Evolutionary conservation across 2,797 vertebrate genomes (phyloP).

Genomic region (Brotula barbata): DNA sequence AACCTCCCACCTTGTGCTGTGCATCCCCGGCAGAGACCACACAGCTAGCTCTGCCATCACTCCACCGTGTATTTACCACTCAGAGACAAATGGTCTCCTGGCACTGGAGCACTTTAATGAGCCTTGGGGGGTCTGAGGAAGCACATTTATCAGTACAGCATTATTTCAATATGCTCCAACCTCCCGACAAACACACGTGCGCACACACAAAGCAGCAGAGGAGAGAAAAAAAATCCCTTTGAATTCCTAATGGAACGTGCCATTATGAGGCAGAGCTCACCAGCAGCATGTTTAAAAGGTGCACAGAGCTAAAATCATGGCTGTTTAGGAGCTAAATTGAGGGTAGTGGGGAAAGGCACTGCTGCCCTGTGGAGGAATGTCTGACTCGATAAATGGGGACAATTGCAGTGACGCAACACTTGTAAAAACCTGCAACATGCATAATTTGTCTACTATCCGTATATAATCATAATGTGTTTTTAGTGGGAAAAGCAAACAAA

Average conservation of each 20-base stretch:
- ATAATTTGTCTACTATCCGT: too few species aligned
- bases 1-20: conserved; percentile 35
- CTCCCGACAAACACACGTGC: conserved; percentile 16
- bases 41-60: conserved; percentile 41
- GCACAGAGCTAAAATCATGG: conserved; percentile 19
- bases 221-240: conserved; percentile 13
- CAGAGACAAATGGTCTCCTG: conserved; percentile 68
- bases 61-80: conserved; percentile 65
- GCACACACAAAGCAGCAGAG: conserved; percentile 20
- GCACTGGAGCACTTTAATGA: conserved; percentile 66
- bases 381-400: conserved; percentile 3
- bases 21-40: conserved; percentile 51
- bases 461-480: too few species aligned
- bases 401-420: too few species aligned
- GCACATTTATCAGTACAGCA: conserved; percentile 64
- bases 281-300: conserved; percentile 23
- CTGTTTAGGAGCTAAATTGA: conserved; percentile 31
- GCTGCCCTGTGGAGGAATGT: conserved; percentile 11
- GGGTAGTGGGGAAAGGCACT: conserved; percentile 16
- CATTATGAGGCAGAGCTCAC: conserved; percentile 29
- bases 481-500: too few species aligned
- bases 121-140: conserved; percentile 61
- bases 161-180: conserved; percentile 43
- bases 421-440: too few species aligned
- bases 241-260: conserved; percentile 47